Percentiles rank a stretch among this genome's conserved stretches.
phyloP scores from a whole-genome alignment of 2,888 invertebrate genomes.

The Clepsis dumicolana region DNA sequence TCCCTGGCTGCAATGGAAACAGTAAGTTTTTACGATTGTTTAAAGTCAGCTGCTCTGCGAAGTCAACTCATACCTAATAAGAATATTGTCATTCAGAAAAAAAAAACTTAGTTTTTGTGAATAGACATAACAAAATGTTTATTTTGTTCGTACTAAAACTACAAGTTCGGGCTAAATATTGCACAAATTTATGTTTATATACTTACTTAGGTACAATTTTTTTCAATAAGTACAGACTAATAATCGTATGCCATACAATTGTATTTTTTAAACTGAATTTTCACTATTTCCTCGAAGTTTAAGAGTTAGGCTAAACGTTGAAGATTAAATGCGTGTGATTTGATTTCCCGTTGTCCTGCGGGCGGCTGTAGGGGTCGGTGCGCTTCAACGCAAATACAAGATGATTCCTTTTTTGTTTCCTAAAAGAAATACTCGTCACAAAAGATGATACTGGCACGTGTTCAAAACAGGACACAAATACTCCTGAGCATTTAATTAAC shows the following conservation, averaged over 20 bases:
- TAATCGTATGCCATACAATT: too few species aligned
- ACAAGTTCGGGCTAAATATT: too few species aligned
- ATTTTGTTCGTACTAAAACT: too few species aligned
- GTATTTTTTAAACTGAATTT: too few species aligned
- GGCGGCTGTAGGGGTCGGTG: background rate
- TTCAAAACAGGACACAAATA: background rate
- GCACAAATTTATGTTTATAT: too few species aligned
- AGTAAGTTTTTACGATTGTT: conserved; percentile 6
- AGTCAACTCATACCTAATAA: too few species aligned
- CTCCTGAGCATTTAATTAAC: background rate
- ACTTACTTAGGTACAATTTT: too few species aligned
- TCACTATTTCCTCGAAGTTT: background rate
- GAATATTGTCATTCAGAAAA: too few species aligned
- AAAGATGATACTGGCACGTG: background rate
- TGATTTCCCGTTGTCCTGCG: background rate
- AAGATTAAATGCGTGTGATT: background rate
- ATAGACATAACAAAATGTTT: too few species aligned
- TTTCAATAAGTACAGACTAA: too few species aligned
- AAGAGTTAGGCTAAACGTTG: background rate
- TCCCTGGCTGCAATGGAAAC: background rate
- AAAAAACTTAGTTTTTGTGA: background rate
- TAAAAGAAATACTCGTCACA: background rate
- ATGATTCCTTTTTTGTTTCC: background rate
- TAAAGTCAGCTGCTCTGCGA: background rate
- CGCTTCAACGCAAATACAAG: background rate